phyloP scores from a whole-genome alignment of 2,113 vertebrate genomes.

The Lichenostomus cassidix region DNA sequence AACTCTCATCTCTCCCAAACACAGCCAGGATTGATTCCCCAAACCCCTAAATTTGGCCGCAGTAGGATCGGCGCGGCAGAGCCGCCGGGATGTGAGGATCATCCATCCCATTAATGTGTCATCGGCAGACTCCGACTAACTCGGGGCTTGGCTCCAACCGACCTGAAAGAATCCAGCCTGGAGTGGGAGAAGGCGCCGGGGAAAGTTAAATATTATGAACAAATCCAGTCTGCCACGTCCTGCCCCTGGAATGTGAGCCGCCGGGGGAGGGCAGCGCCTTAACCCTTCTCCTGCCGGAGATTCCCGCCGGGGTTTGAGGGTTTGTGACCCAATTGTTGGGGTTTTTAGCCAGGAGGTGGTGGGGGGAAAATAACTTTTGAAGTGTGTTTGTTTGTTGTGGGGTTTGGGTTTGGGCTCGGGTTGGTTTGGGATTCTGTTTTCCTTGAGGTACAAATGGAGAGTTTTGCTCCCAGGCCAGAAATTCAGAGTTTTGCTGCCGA shows the following conservation, averaged over 20 bases:
- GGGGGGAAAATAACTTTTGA: too few relatives aligned
- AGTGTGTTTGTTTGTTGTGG: too few relatives aligned
- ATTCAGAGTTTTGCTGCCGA: too few relatives aligned
- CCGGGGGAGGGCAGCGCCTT: conserved; percentile 30
- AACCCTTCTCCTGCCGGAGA: conserved; percentile 36
- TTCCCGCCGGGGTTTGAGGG: neutral
- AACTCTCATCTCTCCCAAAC: neutral
- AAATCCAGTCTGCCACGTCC: conserved; percentile 68
- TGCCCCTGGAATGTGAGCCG: conserved; percentile 69
- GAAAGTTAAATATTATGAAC: conserved; percentile 78
- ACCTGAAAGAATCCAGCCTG: conserved; percentile 51
- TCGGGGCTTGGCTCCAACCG: conserved; percentile 63
- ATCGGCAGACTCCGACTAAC: conserved; percentile 65
- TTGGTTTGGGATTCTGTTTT: neutral
- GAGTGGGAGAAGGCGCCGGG: conserved; percentile 69
- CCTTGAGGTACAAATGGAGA: too few relatives aligned
- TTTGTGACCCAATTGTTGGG: too few relatives aligned
- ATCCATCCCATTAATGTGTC: neutral
- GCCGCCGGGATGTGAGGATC: neutral
- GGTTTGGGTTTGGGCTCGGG: too few relatives aligned
- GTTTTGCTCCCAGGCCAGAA: too few relatives aligned
- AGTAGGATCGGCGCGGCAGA: neutral
- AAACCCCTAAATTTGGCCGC: neutral
- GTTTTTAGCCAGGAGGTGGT: too few relatives aligned
- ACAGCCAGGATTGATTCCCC: neutral